Evolutionary conservation across 2,113 vertebrate genomes (phyloP), one percentile per base, ranked within the genome.

Genomic region (Drymodes brunneopygia): DNA sequence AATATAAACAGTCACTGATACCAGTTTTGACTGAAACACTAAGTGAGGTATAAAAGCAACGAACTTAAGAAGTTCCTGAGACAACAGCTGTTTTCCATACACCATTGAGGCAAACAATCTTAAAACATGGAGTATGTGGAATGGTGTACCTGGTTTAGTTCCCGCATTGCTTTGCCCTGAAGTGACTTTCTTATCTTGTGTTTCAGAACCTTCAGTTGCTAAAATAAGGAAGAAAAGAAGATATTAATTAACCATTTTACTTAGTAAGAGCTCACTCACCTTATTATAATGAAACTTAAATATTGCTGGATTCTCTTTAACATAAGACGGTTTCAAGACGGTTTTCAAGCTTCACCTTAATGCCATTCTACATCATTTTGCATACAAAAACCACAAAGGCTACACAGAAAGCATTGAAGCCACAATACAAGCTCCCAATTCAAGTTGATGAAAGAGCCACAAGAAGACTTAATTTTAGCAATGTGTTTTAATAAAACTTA

Each of bases 121-220:
- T 65, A 38, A 10, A 65, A 44, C 22, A 45, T 4, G 29, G 45
- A 88, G 16, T 56, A 38, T 1, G 12, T 20, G 19, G 23, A 78
- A 54, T 22, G 13, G 24, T 7, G 0, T 97, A 98, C 99, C 99
- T 97, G 98, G 81, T 97, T 98, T 99, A 64, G 67, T 87, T 94
- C 96, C 97, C 28, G 96, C 42, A 47, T 89, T 97, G 54, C 80
- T 98, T 74, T 97, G 98, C 70, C 98, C 98, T 45, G 98, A 98
- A 91, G 79, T 38, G 9, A 77, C 75, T 91, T 97, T 98, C 95
- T 98, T 99, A 66, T 99, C 99, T 84, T 99, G 99, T 10, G 84
- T 92, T 97, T 98, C 98, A 75, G 96, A 95, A 81, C 94, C 94
- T 96, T 98, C 98, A 61, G 98, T 97, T 9, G 84, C 98, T 99